These are phyloP conservation scores for Sisor rabdophorus DNA, from an alignment of 2,113 vertebrate genomes.

Conservation along the genomic window DNA sequence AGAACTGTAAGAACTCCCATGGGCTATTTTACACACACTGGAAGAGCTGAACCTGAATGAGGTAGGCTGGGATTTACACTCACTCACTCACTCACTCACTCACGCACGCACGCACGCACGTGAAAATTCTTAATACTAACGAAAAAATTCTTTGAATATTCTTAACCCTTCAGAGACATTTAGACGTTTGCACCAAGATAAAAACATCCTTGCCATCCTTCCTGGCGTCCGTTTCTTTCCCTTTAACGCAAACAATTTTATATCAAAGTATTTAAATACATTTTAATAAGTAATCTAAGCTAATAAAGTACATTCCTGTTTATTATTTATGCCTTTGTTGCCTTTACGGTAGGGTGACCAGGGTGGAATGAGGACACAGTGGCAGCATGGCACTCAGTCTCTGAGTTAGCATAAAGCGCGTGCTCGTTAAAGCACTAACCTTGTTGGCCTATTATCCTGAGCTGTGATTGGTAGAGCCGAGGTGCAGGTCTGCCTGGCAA, in stretches of 20 bases:
- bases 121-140: background rate
- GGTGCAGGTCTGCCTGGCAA: conserved; percentile 47
- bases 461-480: conserved; percentile 42
- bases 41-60: conserved; percentile 43
- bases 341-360: background rate
- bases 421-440: conserved; percentile 28
- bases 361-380: conserved; percentile 46
- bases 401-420: conserved; percentile 37
- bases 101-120: no score
- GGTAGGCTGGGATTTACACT: conserved; percentile 19
- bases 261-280: background rate
- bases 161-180: background rate
- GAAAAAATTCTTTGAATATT: background rate
- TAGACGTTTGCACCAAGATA: background rate
- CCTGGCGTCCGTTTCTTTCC: background rate
- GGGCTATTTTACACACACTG: conserved; percentile 40
- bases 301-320: conserved; percentile 20
- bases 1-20: conserved; percentile 40
- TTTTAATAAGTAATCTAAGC: conserved; percentile 17
- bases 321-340: conserved; percentile 17
- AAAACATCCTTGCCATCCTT: background rate
- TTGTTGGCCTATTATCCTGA: conserved; percentile 22
- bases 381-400: conserved; percentile 10
- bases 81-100: no score
- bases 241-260: background rate